Evolutionary conservation across 2,888 invertebrate species (phyloP).

Genomic region (Blomia tropicalis): DNA sequence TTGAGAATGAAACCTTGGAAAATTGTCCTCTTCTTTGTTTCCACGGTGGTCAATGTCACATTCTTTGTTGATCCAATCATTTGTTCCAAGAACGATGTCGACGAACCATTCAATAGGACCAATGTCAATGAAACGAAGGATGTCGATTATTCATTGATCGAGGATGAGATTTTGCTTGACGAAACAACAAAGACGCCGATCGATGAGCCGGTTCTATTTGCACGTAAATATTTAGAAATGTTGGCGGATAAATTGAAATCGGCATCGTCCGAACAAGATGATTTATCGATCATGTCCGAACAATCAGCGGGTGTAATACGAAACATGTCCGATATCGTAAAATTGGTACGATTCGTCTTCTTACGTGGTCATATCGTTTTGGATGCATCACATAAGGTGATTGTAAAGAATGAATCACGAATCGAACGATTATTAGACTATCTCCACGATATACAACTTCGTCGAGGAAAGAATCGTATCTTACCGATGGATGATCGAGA

Average conservation of each 20-base stretch:
- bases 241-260: neutral
- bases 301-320: neutral
- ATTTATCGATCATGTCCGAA: neutral
- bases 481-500: constrained; percentile 23
- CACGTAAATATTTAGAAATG: neutral
- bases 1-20: no score
- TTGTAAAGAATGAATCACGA: constrained; percentile 20
- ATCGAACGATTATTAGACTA: constrained; percentile 21
- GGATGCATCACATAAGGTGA: constrained; percentile 20
- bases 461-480: constrained; percentile 8
- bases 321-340: constrained; percentile 12
- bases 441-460: constrained; percentile 22
- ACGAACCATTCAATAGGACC: no score
- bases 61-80: no score
- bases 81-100: no score
- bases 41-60: no score
- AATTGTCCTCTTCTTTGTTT: no score
- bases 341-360: constrained; percentile 18
- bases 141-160: neutral
- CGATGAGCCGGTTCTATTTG: neutral
- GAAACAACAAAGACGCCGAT: neutral
- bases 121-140: neutral
- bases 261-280: neutral
- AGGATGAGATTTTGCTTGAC: neutral
- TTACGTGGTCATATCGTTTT: constrained; percentile 24